These are phyloP conservation scores for Pteromalus puparum DNA, from an alignment of 1,140 invertebrate species.

Conservation along the genomic window DNA sequence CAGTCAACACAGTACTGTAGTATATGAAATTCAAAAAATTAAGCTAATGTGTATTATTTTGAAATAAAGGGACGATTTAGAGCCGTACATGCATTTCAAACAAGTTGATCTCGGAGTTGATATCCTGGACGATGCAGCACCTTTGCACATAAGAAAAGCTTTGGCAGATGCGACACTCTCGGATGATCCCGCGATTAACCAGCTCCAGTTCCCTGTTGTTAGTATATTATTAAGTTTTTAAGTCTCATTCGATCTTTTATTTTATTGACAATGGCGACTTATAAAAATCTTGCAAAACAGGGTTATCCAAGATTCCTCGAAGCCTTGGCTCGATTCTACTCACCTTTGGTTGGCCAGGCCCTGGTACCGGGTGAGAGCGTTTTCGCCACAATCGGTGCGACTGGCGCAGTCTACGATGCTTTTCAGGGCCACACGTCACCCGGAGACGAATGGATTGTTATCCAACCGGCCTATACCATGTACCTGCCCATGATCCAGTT, in stretches of 20 bases:
- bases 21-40: too few species aligned
- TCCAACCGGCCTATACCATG: conserved; percentile 98
- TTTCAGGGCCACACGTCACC: conserved; percentile 89
- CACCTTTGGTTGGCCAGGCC: neutral
- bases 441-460: conserved; percentile 95
- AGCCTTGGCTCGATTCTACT: neutral
- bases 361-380: conserved; percentile 84
- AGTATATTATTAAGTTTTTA: neutral
- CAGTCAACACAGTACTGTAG: too few species aligned
- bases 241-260: neutral
- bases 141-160: neutral
- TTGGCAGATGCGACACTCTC: neutral
- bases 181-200: neutral
- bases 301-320: neutral
- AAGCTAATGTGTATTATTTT: too few species aligned
- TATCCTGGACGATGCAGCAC: neutral
- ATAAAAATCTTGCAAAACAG: neutral
- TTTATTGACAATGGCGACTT: neutral
- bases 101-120: neutral
- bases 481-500: conserved; percentile 95
- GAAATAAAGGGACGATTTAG: neutral
- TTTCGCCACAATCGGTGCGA: conserved; percentile 92
- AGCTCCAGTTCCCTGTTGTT: neutral
- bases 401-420: conserved; percentile 89
- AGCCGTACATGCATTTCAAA: neutral